These are phyloP conservation scores for Silurus aristotelis DNA, from an alignment of 2,797 vertebrate species.

Conservation along the genomic window DNA sequence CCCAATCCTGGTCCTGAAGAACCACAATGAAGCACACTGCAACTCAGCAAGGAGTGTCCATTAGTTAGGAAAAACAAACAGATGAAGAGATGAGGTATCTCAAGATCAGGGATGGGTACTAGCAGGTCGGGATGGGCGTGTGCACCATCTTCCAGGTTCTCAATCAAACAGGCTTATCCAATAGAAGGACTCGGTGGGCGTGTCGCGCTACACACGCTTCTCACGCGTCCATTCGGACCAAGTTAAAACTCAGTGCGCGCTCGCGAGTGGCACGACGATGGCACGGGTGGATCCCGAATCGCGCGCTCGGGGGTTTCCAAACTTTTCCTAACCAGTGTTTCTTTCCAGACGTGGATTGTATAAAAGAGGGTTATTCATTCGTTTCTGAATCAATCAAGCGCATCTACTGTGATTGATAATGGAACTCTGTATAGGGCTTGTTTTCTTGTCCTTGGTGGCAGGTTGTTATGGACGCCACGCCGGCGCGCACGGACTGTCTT, in stretches of 20 bases:
- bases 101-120: not conserved
- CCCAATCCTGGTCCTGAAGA: not conserved
- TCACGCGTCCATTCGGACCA: conserved; percentile 31
- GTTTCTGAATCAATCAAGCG: conserved; percentile 16
- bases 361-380: not conserved
- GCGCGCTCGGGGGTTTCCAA: conserved; percentile 23
- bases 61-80: not conserved
- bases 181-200: conserved; percentile 26
- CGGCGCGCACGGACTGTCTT: conserved; percentile 72
- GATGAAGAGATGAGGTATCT: too few relatives aligned
- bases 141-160: conserved; percentile 41
- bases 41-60: not conserved
- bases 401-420: conserved; percentile 48
- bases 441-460: conserved; percentile 65
- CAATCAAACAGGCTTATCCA: conserved; percentile 50
- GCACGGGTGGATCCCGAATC: conserved; percentile 44
- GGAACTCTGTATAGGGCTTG: conserved; percentile 62
- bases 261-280: conserved; percentile 56
- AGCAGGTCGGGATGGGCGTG: conserved; percentile 63
- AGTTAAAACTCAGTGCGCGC: conserved; percentile 71
- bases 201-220: conserved; percentile 12
- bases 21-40: not conserved
- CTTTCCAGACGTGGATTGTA: conserved; percentile 33
- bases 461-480: conserved; percentile 56
- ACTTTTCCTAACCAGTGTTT: not conserved